A percentile compares a stretch with the other conserved stretches of the same genome.
Evolutionary conservation across 2,888 invertebrate genomes (phyloP).

Genomic region (Hipparchia sbordonii): DNA sequence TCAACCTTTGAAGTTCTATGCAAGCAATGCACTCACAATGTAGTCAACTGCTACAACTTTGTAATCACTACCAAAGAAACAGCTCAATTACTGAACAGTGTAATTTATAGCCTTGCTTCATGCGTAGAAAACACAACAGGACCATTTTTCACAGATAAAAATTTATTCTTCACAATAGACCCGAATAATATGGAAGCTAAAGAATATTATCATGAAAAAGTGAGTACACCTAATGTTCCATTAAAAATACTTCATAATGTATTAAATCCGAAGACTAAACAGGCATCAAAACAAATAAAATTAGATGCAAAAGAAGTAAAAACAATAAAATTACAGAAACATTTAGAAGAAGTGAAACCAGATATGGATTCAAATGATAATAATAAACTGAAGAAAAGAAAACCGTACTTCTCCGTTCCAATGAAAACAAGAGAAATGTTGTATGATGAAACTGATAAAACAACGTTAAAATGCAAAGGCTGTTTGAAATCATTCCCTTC

Average conservation of each 20-base stretch:
- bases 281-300: slow-evolving; percentile 21
- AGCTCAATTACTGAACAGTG: slow-evolving; percentile 47
- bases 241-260: slow-evolving; percentile 46
- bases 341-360: slow-evolving; percentile 25
- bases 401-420: slow-evolving; percentile 39
- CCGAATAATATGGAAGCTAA: slow-evolving; percentile 50
- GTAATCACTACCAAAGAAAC: slow-evolving; percentile 52
- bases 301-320: slow-evolving; percentile 28
- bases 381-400: slow-evolving; percentile 37
- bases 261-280: slow-evolving; percentile 35
- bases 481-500: slow-evolving; percentile 56
- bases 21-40: slow-evolving; percentile 51
- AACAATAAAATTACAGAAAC: slow-evolving; percentile 5
- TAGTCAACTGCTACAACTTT: slow-evolving; percentile 57
- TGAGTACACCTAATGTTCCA: slow-evolving; percentile 44
- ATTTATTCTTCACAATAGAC: slow-evolving; percentile 57
- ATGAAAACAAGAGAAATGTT: slow-evolving; percentile 55
- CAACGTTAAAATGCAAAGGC: slow-evolving; percentile 53
- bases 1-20: slow-evolving; percentile 55
- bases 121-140: slow-evolving; percentile 47
- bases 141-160: slow-evolving; percentile 44
- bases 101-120: slow-evolving; percentile 49
- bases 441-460: slow-evolving; percentile 48
- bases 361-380: neutral
- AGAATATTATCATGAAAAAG: slow-evolving; percentile 53